These are phyloP conservation scores for Stichodactyla mertensii DNA, from an alignment of 64 coral and sea anemone species.

Conservation along the genomic window DNA sequence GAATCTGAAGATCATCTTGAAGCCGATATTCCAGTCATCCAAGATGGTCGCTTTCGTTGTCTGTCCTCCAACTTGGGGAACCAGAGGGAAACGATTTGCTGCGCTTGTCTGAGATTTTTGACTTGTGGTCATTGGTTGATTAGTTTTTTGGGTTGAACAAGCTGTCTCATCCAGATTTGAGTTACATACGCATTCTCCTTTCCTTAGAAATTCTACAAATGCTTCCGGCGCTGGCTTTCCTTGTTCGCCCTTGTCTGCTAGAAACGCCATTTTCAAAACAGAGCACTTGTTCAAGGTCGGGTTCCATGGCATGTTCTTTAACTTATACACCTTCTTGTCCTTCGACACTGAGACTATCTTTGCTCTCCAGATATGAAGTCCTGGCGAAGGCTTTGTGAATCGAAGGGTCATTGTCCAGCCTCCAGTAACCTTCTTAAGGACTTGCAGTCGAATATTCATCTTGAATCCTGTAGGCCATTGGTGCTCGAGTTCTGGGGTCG, in stretches of 20 bases:
- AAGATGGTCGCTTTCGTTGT: slow-evolving; percentile 12
- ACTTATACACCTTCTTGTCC: slow-evolving; percentile 15
- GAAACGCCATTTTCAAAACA: slow-evolving; percentile 30
- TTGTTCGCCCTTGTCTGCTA: background rate
- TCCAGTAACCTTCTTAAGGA: slow-evolving; percentile 23
- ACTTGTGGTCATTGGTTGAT: background rate
- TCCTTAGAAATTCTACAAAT: slow-evolving; percentile 26
- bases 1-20: slow-evolving; percentile 11
- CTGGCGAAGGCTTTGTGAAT: slow-evolving; percentile 40
- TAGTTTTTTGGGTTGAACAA: slow-evolving; percentile 11
- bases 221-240: slow-evolving; percentile 18
- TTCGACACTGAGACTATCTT: slow-evolving; percentile 12
- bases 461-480: slow-evolving; percentile 40
- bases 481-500: background rate
- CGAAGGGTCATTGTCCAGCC: slow-evolving; percentile 68
- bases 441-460: slow-evolving; percentile 18
- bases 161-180: background rate
- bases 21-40: background rate
- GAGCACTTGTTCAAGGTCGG: slow-evolving; percentile 16
- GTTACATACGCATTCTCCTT: background rate
- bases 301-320: slow-evolving; percentile 54
- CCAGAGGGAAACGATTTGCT: background rate
- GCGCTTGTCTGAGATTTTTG: background rate
- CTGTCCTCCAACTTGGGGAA: background rate
- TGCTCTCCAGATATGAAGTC: slow-evolving; percentile 39